Conservation (phyloP, 2,888 invertebrate species). For the Tortrix viridana region DNA sequence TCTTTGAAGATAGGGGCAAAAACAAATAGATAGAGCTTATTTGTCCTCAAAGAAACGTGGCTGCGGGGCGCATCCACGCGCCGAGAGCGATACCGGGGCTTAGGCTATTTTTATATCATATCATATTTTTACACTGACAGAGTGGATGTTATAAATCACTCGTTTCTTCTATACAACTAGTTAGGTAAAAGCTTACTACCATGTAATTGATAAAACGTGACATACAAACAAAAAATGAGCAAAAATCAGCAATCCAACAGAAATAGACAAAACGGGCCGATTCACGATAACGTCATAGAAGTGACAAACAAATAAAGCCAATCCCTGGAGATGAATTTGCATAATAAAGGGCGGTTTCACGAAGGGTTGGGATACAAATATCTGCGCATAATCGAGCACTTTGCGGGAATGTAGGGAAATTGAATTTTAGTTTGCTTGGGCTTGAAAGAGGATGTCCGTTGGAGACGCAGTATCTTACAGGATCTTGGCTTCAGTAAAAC, state of each 20-base stretch:
- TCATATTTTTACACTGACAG: no score
- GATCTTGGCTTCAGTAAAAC: no score
- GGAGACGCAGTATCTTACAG: constrained; percentile 5
- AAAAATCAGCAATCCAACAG: constrained; percentile 16
- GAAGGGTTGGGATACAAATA: constrained; percentile 65
- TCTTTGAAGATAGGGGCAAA: constrained; percentile 51
- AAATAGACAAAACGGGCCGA: constrained; percentile 14
- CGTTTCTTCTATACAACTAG: no score
- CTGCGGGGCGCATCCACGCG: constrained; percentile 8
- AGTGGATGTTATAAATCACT: no score
- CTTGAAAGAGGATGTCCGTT: constrained; percentile 21
- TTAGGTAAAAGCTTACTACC: not conserved
- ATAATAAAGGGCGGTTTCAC: constrained; percentile 62
- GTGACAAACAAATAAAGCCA: constrained; percentile 52
- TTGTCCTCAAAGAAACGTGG: constrained; percentile 42
- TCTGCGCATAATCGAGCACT: constrained; percentile 64
- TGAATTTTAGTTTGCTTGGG: constrained; percentile 56
- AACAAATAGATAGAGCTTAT: constrained; percentile 46
- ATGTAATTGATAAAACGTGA: no score
- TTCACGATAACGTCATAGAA: constrained; percentile 35
- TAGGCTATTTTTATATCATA: constrained; percentile 12
- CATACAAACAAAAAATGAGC: not conserved
- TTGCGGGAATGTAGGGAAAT: constrained; percentile 55
- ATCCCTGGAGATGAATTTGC: constrained; percentile 65
- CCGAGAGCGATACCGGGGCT: constrained; percentile 4